These are phyloP conservation scores for Heliornis fulica DNA, from an alignment of 2,113 vertebrate genomes.

Conservation along the genomic window DNA sequence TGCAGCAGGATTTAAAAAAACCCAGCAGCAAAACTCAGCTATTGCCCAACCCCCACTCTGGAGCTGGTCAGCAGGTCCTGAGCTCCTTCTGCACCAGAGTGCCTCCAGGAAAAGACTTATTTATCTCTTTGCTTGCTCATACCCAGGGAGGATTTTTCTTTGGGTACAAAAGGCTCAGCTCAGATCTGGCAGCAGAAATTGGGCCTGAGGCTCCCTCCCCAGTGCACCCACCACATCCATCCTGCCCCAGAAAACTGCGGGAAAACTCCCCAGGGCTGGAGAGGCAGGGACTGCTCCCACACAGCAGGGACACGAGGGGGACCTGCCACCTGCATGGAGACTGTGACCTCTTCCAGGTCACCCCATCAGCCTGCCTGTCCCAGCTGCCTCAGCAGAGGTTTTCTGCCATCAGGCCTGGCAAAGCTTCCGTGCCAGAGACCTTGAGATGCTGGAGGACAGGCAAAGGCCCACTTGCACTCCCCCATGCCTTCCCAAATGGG, in stretches of 20 bases:
- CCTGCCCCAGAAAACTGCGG: accelerated
- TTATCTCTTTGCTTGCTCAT: not conserved
- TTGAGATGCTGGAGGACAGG: not conserved
- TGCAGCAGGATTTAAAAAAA: not conserved
- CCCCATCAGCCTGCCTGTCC: not conserved
- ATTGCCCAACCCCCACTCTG: not conserved
- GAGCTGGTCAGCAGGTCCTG: not conserved
- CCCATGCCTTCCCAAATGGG: not conserved
- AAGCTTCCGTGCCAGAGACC: not conserved
- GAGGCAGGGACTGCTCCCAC: not conserved
- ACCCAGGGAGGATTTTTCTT: not conserved
- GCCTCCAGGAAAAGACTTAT: not conserved
- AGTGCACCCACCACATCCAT: too few relatives aligned
- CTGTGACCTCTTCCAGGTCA: accelerated
- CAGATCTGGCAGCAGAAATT: not conserved
- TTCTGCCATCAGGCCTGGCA: not conserved
- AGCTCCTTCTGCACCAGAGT: not conserved
- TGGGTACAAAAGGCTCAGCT: not conserved
- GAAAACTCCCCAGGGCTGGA: not conserved
- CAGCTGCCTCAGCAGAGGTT: not conserved
- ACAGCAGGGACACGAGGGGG: accelerated
- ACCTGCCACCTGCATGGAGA: not conserved
- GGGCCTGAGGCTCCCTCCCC: not conserved
- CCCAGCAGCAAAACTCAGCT: not conserved
- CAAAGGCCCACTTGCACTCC: not conserved